A percentile compares a stretch with the other conserved stretches of the same genome.
Evolutionary conservation across 2,888 invertebrate species (phyloP).

Genomic region (Pachycephus smyrnensis): DNA sequence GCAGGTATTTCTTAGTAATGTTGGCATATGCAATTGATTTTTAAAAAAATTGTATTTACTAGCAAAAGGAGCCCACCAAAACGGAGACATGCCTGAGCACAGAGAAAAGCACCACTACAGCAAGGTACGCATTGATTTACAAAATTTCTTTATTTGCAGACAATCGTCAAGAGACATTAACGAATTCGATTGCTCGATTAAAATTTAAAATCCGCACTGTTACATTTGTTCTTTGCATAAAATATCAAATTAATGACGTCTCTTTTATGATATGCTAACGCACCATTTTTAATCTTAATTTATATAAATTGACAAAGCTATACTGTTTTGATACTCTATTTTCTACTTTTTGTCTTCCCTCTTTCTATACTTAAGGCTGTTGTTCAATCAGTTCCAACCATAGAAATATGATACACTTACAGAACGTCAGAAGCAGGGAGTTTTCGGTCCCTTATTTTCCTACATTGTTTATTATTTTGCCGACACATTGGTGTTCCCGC

Average conservation of each 20-base stretch:
- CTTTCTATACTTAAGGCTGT: neutral
- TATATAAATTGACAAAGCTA: neutral
- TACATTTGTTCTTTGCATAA: neutral
- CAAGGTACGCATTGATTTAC: slow-evolving; percentile 71
- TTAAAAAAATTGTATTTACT: slow-evolving; percentile 36
- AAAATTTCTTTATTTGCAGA: neutral
- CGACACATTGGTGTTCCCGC: neutral
- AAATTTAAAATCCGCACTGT: neutral
- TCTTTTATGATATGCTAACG: neutral
- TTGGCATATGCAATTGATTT: slow-evolving; percentile 12
- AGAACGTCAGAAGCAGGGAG: neutral
- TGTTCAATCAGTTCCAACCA: neutral
- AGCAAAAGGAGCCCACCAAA: slow-evolving; percentile 78
- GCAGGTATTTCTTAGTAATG: neutral
- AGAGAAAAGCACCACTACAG: slow-evolving; percentile 83
- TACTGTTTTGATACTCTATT: neutral
- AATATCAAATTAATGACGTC: neutral
- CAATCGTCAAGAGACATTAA: neutral
- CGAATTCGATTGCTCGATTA: neutral
- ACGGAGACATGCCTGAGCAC: slow-evolving; percentile 77
- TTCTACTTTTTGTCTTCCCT: neutral
- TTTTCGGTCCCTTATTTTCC: neutral
- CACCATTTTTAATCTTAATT: neutral
- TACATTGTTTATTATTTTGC: neutral
- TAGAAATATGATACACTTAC: neutral